Evolutionary conservation across 2,797 vertebrate genomes (phyloP).

Genomic region (Bryconaethiops microstoma): DNA sequence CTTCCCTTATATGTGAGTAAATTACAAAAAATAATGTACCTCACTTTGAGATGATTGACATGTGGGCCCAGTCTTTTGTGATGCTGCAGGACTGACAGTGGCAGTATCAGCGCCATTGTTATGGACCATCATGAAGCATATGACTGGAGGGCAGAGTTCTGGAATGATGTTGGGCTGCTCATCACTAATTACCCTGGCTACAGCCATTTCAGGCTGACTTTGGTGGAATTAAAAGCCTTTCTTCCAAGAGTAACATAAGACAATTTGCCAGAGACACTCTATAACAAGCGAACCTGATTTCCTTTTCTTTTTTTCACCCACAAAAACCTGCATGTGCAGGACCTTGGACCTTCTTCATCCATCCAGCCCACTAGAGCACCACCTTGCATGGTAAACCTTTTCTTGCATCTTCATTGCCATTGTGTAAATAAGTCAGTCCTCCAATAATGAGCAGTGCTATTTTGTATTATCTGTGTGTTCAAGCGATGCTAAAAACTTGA

Average conservation of each 20-base stretch:
- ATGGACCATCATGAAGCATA: neutral
- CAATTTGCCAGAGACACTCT: neutral
- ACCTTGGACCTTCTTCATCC: neutral
- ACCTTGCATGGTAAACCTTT: neutral
- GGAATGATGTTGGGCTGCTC: neutral
- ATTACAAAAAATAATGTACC: too few relatives aligned
- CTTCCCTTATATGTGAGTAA: too few relatives aligned
- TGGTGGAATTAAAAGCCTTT: neutral
- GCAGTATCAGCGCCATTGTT: neutral
- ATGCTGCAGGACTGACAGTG: neutral
- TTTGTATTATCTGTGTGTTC: neutral
- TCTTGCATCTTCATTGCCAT: neutral
- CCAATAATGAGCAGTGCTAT: neutral
- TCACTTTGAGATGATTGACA: too few relatives aligned
- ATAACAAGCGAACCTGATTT: neutral
- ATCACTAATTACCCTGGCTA: constrained; percentile 12
- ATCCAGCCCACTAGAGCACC: neutral
- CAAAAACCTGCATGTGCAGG: neutral
- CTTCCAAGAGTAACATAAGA: neutral
- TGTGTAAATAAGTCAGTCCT: neutral
- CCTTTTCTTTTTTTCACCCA: neutral
- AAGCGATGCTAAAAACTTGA: neutral
- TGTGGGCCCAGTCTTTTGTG: neutral
- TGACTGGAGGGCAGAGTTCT: neutral
- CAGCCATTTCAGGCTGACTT: constrained; percentile 3